Percentiles rank a stretch among this genome's conserved stretches.
These are phyloP conservation scores for Megamerina dolium DNA, from an alignment of 2,888 invertebrate genomes.

Conservation along the genomic window DNA sequence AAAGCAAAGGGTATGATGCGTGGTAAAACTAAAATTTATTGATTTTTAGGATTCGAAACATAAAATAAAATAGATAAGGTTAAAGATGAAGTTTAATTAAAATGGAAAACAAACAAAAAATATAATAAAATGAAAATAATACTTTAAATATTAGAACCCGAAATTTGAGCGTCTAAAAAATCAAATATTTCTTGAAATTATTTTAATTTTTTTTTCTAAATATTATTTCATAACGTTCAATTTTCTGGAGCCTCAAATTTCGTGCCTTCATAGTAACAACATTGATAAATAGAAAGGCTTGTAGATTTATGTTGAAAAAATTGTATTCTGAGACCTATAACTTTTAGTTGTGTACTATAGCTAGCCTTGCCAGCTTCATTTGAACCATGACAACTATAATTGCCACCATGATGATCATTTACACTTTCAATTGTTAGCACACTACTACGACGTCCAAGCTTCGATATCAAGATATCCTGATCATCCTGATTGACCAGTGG, in stretches of 20 bases:
- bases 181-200: background rate
- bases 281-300: background rate
- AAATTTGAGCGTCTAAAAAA: too few species aligned
- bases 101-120: too few species aligned
- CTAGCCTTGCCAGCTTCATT: slow-evolving; percentile 66
- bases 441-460: slow-evolving; percentile 61
- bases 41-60: slow-evolving; percentile 6
- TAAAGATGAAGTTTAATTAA: background rate
- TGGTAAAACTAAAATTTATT: slow-evolving; percentile 66
- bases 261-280: too few species aligned
- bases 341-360: slow-evolving; percentile 63
- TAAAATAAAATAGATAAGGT: slow-evolving; percentile 8
- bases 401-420: slow-evolving; percentile 63
- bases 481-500: slow-evolving; percentile 42
- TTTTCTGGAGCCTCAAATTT: too few species aligned
- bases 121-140: background rate
- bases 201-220: background rate
- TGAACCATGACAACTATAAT: slow-evolving; percentile 68
- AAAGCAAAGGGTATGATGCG: slow-evolving; percentile 76
- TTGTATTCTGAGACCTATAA: slow-evolving; percentile 59
- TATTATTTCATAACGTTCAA: background rate
- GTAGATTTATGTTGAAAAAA: background rate
- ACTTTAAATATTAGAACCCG: background rate
- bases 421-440: slow-evolving; percentile 66
- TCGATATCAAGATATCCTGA: slow-evolving; percentile 53